These are phyloP conservation scores for Spondyliosoma cantharus DNA, from an alignment of 2,797 vertebrate species.

Conservation along the genomic window DNA sequence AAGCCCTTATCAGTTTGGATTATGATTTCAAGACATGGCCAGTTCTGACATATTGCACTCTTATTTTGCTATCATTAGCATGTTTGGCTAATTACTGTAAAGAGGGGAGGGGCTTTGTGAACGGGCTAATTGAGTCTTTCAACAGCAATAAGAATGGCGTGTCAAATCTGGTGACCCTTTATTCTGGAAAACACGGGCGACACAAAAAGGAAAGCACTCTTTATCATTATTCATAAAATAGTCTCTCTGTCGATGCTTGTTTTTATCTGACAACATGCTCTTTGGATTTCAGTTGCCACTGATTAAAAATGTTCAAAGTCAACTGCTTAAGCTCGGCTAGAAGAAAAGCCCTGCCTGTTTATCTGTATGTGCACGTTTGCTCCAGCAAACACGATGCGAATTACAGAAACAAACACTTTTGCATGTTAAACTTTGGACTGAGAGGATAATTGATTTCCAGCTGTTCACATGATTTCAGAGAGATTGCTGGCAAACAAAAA, in stretches of 20 bases:
- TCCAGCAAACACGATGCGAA: slow-evolving; percentile 64
- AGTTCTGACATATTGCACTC: too few species aligned
- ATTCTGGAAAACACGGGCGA: background rate
- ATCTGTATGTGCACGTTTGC: slow-evolving; percentile 59
- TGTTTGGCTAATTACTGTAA: too few species aligned
- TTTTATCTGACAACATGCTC: slow-evolving; percentile 34
- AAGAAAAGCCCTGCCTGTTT: slow-evolving; percentile 50
- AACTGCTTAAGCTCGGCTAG: slow-evolving; percentile 36
- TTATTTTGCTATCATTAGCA: too few species aligned
- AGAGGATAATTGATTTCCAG: slow-evolving; percentile 61
- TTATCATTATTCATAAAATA: slow-evolving; percentile 36
- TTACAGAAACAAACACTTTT: slow-evolving; percentile 71
- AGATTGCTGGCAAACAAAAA: slow-evolving; percentile 56
- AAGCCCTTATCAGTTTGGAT: too few species aligned
- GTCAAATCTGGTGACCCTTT: too few species aligned
- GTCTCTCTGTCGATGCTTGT: slow-evolving; percentile 13
- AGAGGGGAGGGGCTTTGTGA: too few species aligned
- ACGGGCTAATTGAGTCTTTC: too few species aligned
- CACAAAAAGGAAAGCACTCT: slow-evolving; percentile 5
- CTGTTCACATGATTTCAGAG: slow-evolving; percentile 56
- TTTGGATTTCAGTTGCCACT: slow-evolving; percentile 46
- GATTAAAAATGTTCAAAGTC: slow-evolving; percentile 58
- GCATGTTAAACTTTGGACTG: slow-evolving; percentile 64
- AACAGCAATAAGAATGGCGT: too few species aligned
- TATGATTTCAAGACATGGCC: too few species aligned